Percentiles rank a stretch among this genome's conserved stretches.
Conservation (phyloP, 2,888 invertebrate genomes). For the Gandaritis pyraliata region DNA sequence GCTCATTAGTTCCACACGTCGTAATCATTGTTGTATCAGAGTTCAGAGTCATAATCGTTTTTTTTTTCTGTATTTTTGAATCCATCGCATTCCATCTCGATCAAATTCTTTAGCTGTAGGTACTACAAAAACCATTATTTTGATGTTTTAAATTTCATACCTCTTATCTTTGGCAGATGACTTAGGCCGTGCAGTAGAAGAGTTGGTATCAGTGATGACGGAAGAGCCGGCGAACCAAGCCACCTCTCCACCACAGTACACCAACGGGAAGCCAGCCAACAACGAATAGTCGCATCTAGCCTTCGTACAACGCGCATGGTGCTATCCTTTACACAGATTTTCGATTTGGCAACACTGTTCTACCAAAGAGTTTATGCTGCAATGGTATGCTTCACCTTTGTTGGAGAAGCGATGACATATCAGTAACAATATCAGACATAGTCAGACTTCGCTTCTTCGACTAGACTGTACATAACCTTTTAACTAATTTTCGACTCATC, state of each 20-base stretch:
- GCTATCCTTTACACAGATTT: slow-evolving; percentile 48
- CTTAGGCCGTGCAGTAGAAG: slow-evolving; percentile 93
- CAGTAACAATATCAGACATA: slow-evolving; percentile 15
- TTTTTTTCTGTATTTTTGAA: too few relatives aligned
- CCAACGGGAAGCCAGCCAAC: slow-evolving; percentile 75
- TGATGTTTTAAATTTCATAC: too few relatives aligned
- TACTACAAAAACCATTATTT: too few relatives aligned
- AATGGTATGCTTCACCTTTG: slow-evolving; percentile 45
- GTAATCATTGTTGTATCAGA: too few relatives aligned
- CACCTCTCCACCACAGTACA: slow-evolving; percentile 76
- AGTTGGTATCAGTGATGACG: slow-evolving; percentile 95
- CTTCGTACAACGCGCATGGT: slow-evolving; percentile 51
- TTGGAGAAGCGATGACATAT: slow-evolving; percentile 27
- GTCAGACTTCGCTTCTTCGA: slow-evolving; percentile 28
- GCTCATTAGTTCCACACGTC: too few relatives aligned
- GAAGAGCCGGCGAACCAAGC: slow-evolving; percentile 80
- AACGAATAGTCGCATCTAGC: slow-evolving; percentile 55
- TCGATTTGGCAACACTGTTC: slow-evolving; percentile 72
- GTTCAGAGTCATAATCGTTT: too few relatives aligned
- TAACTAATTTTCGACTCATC: slow-evolving; percentile 82
- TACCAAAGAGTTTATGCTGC: slow-evolving; percentile 50
- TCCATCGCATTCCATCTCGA: too few relatives aligned
- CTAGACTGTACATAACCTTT: slow-evolving; percentile 37
- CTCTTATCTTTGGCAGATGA: slow-evolving; percentile 85
- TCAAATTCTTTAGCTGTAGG: too few relatives aligned